phyloP scores from a whole-genome alignment of 1,140 invertebrate genomes.

The Delia radicum region DNA sequence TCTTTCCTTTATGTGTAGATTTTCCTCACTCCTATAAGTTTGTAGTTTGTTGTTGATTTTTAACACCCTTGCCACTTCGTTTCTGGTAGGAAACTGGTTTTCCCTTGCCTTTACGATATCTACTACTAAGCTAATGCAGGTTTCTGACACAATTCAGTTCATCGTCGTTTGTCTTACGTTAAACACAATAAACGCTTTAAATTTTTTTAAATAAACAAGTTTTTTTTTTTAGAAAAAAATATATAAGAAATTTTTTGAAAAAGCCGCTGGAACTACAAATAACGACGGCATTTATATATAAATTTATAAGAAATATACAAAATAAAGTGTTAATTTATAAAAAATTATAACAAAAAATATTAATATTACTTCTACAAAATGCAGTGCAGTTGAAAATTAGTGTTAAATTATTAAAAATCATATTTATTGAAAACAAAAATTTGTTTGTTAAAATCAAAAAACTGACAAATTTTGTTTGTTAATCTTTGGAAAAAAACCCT shows the following conservation, averaged over 20 bases:
- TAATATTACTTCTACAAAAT: not conserved
- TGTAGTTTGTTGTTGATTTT: not conserved
- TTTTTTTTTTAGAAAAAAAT: not conserved
- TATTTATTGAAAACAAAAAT: not conserved
- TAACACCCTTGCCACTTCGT: not conserved
- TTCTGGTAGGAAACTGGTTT: not conserved
- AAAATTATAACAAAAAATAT: not conserved
- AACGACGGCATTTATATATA: not conserved
- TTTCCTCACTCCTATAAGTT: not conserved
- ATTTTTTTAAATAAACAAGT: not conserved
- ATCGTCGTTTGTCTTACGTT: constrained; percentile 53
- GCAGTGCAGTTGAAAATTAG: not conserved
- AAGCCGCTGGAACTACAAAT: not conserved
- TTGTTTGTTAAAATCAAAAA: not conserved
- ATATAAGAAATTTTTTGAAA: not conserved
- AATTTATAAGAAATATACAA: not conserved
- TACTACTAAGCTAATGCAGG: constrained; percentile 39
- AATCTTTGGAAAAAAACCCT: not conserved
- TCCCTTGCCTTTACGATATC: not conserved
- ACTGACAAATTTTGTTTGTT: not conserved
- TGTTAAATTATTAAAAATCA: not conserved
- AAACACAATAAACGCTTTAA: constrained; percentile 37
- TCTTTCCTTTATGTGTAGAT: not conserved
- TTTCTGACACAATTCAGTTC: constrained; percentile 55
- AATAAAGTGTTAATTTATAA: not conserved